These are phyloP conservation scores for Enteromius fasciolatus DNA, from an alignment of 2,797 vertebrate species.

Conservation along the genomic window DNA sequence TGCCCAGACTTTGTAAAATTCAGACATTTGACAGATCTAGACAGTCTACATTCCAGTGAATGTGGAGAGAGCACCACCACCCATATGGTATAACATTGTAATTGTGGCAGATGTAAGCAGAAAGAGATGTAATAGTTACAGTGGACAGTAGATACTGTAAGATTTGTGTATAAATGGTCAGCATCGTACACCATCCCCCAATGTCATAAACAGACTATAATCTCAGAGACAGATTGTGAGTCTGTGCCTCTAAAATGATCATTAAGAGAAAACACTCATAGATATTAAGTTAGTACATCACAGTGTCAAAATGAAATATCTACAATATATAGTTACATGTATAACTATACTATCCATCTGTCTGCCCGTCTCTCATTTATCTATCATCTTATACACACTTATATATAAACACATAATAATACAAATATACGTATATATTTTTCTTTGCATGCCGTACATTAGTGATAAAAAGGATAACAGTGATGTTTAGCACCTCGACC, in stretches of 20 bases:
- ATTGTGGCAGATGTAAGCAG: not conserved
- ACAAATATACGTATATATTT: not conserved
- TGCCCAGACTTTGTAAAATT: constrained; percentile 10
- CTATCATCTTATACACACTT: not conserved
- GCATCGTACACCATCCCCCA: constrained; percentile 5
- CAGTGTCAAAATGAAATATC: not conserved
- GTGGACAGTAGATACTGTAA: not conserved
- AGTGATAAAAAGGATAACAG: not conserved
- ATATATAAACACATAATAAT: not conserved
- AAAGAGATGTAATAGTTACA: not conserved
- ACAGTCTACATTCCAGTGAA: constrained; percentile 50
- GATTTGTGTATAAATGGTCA: not conserved
- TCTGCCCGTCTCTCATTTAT: not conserved
- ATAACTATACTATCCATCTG: not conserved
- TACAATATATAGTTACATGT: not conserved
- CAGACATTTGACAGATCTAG: constrained; percentile 18
- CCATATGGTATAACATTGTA: not conserved
- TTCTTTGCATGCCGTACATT: not conserved
- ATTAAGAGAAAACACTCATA: not conserved
- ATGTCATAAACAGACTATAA: constrained; percentile 19
- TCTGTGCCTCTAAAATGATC: not conserved
- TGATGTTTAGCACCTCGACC: not conserved
- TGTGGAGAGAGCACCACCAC: constrained; percentile 21
- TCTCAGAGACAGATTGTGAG: constrained; percentile 1
- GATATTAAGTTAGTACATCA: not conserved